Percentiles rank a stretch among this genome's conserved stretches.
These are phyloP conservation scores for Poecilia picta DNA, from an alignment of 2,797 vertebrate species.

Conservation along the genomic window DNA sequence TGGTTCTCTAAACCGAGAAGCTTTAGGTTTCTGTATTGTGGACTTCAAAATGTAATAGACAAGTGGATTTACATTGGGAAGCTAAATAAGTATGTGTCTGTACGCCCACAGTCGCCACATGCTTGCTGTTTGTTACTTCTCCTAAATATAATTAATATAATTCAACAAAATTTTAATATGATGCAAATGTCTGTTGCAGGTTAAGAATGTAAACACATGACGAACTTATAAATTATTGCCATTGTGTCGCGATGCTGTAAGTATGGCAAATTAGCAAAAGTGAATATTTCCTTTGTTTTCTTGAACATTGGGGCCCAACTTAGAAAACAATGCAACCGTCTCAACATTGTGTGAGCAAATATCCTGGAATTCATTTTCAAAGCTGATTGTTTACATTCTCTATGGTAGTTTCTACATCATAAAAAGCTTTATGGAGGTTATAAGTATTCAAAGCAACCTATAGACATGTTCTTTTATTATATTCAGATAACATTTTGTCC, in stretches of 20 bases:
- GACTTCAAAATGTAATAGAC: background rate
- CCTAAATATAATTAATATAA: background rate
- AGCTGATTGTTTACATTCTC: background rate
- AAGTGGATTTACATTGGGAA: background rate
- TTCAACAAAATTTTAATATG: background rate
- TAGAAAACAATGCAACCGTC: background rate
- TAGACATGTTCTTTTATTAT: background rate
- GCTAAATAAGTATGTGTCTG: background rate
- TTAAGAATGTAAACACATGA: background rate
- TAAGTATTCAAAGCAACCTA: no score
- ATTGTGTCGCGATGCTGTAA: no score
- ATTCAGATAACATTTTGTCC: background rate
- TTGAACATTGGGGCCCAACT: background rate
- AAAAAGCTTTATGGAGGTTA: background rate
- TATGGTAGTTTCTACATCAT: background rate
- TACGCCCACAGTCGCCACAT: background rate
- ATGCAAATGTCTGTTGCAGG: background rate
- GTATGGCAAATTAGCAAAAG: no score
- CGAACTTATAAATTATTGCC: background rate
- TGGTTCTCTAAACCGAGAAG: slow-evolving; percentile 18
- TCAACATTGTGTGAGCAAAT: background rate
- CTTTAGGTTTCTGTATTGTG: slow-evolving; percentile 8
- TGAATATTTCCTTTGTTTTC: background rate
- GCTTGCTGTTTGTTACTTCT: background rate
- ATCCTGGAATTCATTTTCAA: background rate